Evolutionary conservation across 2,797 vertebrate species (phyloP).

Genomic region (Strix occidentalis): DNA sequence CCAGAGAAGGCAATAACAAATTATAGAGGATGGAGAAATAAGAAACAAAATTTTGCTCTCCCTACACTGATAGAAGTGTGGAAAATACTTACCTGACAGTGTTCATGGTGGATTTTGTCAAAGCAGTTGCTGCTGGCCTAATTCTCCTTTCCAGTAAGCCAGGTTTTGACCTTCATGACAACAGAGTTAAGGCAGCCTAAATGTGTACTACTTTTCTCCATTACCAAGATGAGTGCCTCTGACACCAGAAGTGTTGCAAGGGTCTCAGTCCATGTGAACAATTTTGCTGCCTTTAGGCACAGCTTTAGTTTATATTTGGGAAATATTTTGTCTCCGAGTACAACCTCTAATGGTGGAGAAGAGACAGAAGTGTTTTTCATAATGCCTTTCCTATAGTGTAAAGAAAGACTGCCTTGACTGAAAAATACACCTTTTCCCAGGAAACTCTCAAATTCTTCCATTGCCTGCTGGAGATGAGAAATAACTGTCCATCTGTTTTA

Average conservation of each 20-base stretch:
- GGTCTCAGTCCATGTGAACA: background rate
- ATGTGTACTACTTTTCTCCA: background rate
- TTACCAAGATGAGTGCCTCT: background rate
- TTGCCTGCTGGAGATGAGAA: background rate
- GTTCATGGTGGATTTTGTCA: background rate
- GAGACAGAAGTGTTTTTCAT: background rate
- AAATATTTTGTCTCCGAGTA: background rate
- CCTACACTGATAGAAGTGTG: background rate
- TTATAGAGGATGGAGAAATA: background rate
- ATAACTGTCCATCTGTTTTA: background rate
- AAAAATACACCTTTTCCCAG: background rate
- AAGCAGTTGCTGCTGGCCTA: background rate
- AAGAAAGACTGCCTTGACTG: background rate
- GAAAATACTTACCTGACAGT: background rate
- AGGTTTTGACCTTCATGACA: background rate
- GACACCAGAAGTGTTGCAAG: background rate
- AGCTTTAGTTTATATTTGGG: background rate
- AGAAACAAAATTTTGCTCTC: background rate
- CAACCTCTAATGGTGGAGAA: background rate
- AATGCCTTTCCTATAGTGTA: background rate
- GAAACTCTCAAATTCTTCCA: background rate
- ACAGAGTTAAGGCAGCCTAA: background rate
- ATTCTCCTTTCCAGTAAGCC: background rate
- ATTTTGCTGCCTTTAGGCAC: background rate
- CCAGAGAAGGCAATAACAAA: background rate